Evolutionary conservation across 2,797 vertebrate genomes (phyloP), one percentile per base, ranked within the genome.

Genomic region (Sebastes kiyomatsui): DNA sequence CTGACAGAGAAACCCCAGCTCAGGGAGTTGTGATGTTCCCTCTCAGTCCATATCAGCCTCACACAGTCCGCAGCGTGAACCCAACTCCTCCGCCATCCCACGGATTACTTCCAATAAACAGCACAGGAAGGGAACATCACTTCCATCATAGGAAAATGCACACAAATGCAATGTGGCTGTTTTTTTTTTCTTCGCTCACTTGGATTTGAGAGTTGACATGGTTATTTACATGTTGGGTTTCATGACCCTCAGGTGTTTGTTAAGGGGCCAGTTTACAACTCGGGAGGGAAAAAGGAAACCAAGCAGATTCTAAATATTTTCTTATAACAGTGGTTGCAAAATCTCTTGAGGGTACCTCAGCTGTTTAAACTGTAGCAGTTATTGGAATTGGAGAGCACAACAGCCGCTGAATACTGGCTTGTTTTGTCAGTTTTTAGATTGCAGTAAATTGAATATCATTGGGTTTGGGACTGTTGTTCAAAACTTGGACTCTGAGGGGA

Each of bases 11-110:
- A 81, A 76, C 79, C 70, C 75, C 81, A 76, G 83, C 89, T 90
- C 87, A 82, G 85, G 85, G 87, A 90, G 88, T 84, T 91, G 87
- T 91, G 89, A 92, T 89, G 87, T 89, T 93, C 91, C 59, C 86
- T 67, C 86, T 87, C 85, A 71, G 86, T 88, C 88, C 84, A 81
- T 90, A 91, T 90, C 90, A 83, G 84, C 33, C 83, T 87, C 86
- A 71, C 86, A 75, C 91, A 87, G 87, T 87, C 87, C 55, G 0
- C 88, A 80, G 84, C 87, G 22, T 77, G 89, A 87, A 88, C 79
- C 75, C 79, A 32, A 79, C 71, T 83, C 58, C 71, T 87, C 56
- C 56, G 22, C 80, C 77, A 54, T 62, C 67, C 73, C 76, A 74
- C 13, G 38, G 82, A 90, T 90, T 87, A 83, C 72, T 72, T 85